phyloP scores from a whole-genome alignment of 1,140 invertebrate genomes.

The Bombus confusus region DNA sequence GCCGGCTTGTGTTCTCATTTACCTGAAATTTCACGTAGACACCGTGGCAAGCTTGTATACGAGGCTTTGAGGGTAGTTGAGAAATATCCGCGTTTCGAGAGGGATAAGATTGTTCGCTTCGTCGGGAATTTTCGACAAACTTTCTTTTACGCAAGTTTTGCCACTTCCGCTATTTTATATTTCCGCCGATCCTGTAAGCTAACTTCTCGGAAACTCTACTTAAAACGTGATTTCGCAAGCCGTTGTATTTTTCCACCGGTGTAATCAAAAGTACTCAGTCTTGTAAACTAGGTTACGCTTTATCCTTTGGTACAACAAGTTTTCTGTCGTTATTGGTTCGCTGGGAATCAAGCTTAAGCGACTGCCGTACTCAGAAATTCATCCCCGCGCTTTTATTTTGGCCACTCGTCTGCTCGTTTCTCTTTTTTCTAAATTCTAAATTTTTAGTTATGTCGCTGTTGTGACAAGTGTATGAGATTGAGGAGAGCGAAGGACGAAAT shows the following conservation, averaged over 20 bases:
- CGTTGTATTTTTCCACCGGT: constrained; percentile 36
- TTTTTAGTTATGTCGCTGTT: not conserved
- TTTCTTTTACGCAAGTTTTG: constrained; percentile 37
- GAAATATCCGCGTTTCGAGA: constrained; percentile 38
- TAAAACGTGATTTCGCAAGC: constrained; percentile 38
- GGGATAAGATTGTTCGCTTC: constrained; percentile 37
- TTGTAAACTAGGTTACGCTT: constrained; percentile 35
- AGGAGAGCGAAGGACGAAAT: not conserved
- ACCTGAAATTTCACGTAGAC: constrained; percentile 27
- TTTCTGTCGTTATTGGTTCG: constrained; percentile 16
- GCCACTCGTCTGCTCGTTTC: no score
- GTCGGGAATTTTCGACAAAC: constrained; percentile 43
- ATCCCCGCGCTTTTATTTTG: no score
- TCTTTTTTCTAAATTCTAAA: not conserved
- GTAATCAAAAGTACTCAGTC: constrained; percentile 37
- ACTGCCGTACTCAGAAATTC: no score
- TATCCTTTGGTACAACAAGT: not conserved
- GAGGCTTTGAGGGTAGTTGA: constrained; percentile 24
- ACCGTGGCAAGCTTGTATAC: constrained; percentile 1
- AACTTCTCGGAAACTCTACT: constrained; percentile 41
- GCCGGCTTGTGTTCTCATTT: not conserved
- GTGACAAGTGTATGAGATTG: not conserved
- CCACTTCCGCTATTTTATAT: constrained; percentile 33
- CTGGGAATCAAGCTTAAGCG: constrained; percentile 9
- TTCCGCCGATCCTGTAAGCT: constrained; percentile 41